phyloP scores from a whole-genome alignment of 2,113 vertebrate species.

The Aythya baeri region DNA sequence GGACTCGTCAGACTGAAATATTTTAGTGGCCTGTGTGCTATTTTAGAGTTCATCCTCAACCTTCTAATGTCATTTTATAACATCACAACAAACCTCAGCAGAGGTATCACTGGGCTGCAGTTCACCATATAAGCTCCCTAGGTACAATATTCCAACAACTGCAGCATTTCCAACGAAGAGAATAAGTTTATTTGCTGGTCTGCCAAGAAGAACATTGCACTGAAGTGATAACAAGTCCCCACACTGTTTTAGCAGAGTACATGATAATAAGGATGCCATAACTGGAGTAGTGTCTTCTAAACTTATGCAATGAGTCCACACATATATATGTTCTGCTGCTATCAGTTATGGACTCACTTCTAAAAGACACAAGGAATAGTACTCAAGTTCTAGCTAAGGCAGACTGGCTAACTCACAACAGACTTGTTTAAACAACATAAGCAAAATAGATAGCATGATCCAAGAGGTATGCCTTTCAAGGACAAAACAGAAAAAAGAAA shows the following conservation, averaged over 20 bases:
- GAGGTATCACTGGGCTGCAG: neutral
- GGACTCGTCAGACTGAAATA: neutral
- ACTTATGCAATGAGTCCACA: neutral
- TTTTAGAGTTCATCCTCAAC: neutral
- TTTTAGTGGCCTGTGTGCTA: neutral
- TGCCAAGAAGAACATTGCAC: neutral
- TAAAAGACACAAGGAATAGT: neutral
- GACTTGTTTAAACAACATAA: neutral
- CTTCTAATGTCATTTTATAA: neutral
- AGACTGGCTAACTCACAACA: neutral
- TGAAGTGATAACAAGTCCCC: neutral
- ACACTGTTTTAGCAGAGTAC: neutral
- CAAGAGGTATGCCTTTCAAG: neutral
- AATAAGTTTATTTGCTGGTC: neutral
- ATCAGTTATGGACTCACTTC: neutral
- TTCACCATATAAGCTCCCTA: neutral
- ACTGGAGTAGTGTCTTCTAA: neutral
- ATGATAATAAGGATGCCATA: neutral
- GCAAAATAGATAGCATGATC: neutral
- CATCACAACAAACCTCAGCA: neutral
- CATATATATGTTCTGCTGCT: neutral
- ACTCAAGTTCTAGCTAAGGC: neutral
- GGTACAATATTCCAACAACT: neutral
- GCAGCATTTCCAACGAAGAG: neutral
- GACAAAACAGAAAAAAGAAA: neutral